Conservation (phyloP, 2,797 vertebrate genomes). For the Muscicapa striata region DNA sequence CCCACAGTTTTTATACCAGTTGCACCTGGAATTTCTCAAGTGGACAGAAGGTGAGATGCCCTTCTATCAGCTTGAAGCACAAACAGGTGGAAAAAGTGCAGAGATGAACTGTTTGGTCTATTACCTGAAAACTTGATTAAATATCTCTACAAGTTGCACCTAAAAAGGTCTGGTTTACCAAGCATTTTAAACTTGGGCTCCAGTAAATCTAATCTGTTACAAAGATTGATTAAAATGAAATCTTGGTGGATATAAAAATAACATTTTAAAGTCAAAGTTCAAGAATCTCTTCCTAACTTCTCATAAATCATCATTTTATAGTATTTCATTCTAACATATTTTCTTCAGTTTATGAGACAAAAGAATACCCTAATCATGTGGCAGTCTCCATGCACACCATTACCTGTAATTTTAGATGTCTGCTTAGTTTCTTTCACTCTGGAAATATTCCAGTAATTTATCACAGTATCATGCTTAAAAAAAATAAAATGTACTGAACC, state of each 20-base stretch:
- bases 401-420: conserved; percentile 65
- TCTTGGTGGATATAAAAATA: conserved; percentile 66
- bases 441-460: conserved; percentile 57
- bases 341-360: conserved; percentile 64
- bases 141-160: neutral
- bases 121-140: neutral
- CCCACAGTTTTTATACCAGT: neutral
- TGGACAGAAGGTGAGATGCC: neutral
- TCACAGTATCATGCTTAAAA: conserved; percentile 58
- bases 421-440: conserved; percentile 54
- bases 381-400: conserved; percentile 39
- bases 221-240: conserved; percentile 62
- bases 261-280: conserved; percentile 60
- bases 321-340: conserved; percentile 60
- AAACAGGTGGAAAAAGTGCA: neutral
- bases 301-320: conserved; percentile 56
- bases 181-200: conserved; percentile 11
- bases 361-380: conserved; percentile 67
- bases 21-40: neutral
- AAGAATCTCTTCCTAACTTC: conserved; percentile 49
- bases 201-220: conserved; percentile 41
- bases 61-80: neutral
- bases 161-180: neutral
- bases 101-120: neutral
- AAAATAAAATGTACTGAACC: conserved; percentile 65